A percentile compares a stretch with the other conserved stretches of the same genome.
These are phyloP conservation scores for Bradysia coprophila DNA, from an alignment of 1,140 invertebrate genomes.

Conservation along the genomic window DNA sequence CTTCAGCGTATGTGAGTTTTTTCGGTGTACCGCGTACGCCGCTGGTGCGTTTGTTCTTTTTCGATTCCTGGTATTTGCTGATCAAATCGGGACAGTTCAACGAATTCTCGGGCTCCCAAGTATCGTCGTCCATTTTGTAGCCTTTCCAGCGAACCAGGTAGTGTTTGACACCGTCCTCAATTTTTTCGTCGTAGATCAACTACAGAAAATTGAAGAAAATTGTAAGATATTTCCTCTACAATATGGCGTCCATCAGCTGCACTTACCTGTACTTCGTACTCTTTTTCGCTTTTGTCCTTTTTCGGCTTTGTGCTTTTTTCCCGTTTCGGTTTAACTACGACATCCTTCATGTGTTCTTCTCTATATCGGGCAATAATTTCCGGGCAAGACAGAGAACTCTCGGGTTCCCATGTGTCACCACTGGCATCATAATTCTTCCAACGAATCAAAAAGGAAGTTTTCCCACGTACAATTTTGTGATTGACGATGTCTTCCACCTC, in stretches of 20 bases:
- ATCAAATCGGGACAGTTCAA: constrained; percentile 48
- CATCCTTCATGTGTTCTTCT: too few species aligned
- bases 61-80: constrained; percentile 42
- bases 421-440: constrained; percentile 63
- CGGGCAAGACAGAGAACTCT: constrained; percentile 43
- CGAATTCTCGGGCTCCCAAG: background rate
- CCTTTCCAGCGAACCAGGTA: background rate
- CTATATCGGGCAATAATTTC: too few species aligned
- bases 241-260: too few species aligned
- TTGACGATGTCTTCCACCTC: constrained; percentile 50
- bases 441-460: constrained; percentile 51
- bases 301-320: constrained; percentile 28
- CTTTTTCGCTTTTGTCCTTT: constrained; percentile 27
- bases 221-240: too few species aligned
- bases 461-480: constrained; percentile 43
- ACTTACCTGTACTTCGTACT: constrained; percentile 15
- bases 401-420: constrained; percentile 64
- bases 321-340: too few species aligned
- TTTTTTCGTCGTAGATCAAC: background rate
- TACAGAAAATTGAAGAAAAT: too few species aligned
- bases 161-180: background rate
- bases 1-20: too few species aligned
- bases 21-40: too few species aligned
- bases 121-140: background rate
- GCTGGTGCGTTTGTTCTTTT: too few species aligned